These are phyloP conservation scores for Miichthys miiuy DNA, from an alignment of 2,797 vertebrate species.

Conservation along the genomic window DNA sequence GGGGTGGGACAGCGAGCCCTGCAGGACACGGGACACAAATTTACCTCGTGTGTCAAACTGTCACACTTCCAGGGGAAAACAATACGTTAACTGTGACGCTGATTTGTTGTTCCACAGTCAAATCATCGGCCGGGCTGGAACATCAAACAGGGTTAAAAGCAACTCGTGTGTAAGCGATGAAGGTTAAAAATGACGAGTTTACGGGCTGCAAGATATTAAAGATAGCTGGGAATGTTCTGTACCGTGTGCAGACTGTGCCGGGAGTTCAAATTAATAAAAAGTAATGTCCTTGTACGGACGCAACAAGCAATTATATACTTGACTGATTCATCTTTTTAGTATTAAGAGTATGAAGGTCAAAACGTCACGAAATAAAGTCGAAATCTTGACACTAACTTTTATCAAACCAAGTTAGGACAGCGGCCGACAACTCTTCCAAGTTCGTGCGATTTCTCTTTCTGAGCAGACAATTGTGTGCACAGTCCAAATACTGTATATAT, in stretches of 20 bases:
- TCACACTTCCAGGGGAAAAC: not conserved
- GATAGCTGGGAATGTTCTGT: not conserved
- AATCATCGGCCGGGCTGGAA: not conserved
- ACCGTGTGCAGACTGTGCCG: not conserved
- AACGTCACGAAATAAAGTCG: not conserved
- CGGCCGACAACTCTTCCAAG: too few species aligned
- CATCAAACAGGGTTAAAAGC: not conserved
- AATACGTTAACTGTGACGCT: not conserved
- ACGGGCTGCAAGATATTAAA: too few species aligned
- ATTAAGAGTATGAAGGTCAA: not conserved
- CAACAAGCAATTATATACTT: not conserved
- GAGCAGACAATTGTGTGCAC: too few species aligned
- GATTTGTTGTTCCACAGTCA: not conserved
- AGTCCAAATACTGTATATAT: too few species aligned
- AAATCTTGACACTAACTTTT: too few species aligned
- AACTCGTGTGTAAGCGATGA: not conserved
- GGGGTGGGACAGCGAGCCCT: constrained; percentile 93
- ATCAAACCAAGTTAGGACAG: too few species aligned
- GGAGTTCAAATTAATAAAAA: not conserved
- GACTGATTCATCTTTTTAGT: not conserved
- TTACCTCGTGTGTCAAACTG: constrained; percentile 16
- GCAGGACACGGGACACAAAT: constrained; percentile 18
- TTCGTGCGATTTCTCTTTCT: too few species aligned
- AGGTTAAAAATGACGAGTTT: not conserved
- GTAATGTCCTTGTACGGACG: too few species aligned